Evolutionary conservation across 2,888 invertebrate genomes (phyloP).

Genomic region (Amblyteles armatorius): DNA sequence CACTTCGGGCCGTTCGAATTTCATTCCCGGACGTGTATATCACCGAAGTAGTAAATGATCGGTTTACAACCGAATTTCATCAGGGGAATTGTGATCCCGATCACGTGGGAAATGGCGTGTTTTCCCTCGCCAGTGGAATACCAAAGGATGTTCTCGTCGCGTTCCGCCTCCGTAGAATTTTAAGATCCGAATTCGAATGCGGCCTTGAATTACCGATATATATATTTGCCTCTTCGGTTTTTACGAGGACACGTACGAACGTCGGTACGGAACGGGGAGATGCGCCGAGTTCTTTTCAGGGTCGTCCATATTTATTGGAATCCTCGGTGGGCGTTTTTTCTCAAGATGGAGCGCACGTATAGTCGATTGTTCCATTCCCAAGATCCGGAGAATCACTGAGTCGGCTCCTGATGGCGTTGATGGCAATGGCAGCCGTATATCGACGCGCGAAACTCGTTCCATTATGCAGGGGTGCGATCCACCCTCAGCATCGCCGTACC

Average conservation of each 20-base stretch:
- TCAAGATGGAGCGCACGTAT: conserved; percentile 23
- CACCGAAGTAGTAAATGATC: neutral
- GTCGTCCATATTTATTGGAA: conserved; percentile 42
- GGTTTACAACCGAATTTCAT: conserved; percentile 2
- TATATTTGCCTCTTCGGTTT: conserved; percentile 30
- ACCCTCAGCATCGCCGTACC: conserved; percentile 4
- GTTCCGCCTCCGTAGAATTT: neutral
- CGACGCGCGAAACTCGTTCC: conserved; percentile 64
- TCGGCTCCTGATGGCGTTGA: conserved; percentile 46
- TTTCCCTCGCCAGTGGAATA: neutral
- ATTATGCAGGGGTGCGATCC: conserved; percentile 61
- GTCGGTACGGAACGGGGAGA: neutral
- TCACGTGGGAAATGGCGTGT: neutral
- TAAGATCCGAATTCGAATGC: neutral
- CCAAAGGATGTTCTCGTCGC: neutral
- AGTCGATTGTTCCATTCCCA: conserved; percentile 22
- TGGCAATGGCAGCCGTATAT: conserved; percentile 50
- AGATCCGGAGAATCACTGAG: conserved; percentile 45
- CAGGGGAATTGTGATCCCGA: neutral
- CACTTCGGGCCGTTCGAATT: neutral
- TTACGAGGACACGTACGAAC: conserved; percentile 54
- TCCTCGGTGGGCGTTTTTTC: conserved; percentile 15
- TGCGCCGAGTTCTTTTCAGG: conserved; percentile 4
- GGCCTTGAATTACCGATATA: neutral
- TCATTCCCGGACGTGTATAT: neutral